Base-by-base conservation (phyloP, 2,113 vertebrate genomes). In the Semnornis frantzii region DNA sequence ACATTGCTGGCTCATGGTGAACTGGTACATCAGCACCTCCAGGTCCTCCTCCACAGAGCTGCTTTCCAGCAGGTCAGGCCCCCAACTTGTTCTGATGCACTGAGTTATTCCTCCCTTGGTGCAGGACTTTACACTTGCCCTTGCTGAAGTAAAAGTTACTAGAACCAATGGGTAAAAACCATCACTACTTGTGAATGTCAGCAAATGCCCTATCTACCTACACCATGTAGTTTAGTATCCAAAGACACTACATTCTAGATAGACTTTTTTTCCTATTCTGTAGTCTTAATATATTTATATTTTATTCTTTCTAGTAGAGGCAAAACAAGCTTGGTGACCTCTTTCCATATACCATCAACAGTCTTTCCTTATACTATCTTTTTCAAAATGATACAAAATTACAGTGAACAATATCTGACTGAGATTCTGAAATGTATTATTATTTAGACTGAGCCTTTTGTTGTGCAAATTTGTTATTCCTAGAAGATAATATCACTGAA, bases 381-480 rank as follows among this genome's bases (percentile, higher is more conserved):
- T 79, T 72, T 44, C 62, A 72, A 94, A 91, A 31, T 2, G 1
- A 33, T 39, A 20, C 12, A 75, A 81, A 90, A 21, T 37, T 64
- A 54, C 13, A 65, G 24, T 37, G 59, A 65, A 84, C 15, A 88
- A 68, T 85, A 48, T 17, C 42, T 60, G 69, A 71, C 8, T 85
- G 42, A 82, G 75, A 71, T 12, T 48, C 17, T 89, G 70, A 91
- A 90, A 72, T 16, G 23, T 34, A 44, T 62, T 82, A 48, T 92
- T 91, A 85, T 84, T 94, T 86, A 62, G 57, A 92, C 42, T 16
- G 28, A 90, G 30, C 3, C 27, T 89, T 90, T 94, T 90, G 15
- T 79, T 76, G 92, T 77, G 78, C 13, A 95, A 93, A 95, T 79
- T 68, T 93, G 15, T 8, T 31, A 8, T 66, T 48, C 37, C 27